A percentile compares a stretch with the other conserved stretches of the same genome.
These are phyloP conservation scores for Oreonectes daqikongensis DNA, from an alignment of 2,797 vertebrate genomes.

Conservation along the genomic window DNA sequence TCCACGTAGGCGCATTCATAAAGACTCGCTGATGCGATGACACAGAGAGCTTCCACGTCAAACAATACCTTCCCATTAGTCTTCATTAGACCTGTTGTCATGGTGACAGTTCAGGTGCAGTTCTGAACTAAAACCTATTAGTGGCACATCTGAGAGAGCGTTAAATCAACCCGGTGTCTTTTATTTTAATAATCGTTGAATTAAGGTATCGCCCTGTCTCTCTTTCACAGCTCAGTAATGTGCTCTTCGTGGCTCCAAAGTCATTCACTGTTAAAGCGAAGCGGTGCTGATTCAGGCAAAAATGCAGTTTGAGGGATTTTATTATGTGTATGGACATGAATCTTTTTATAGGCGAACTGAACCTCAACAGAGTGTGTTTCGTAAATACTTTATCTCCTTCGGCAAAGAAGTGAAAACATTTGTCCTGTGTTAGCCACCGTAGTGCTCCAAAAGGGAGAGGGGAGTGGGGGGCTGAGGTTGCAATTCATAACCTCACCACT, in stretches of 20 bases:
- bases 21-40: slow-evolving; percentile 21
- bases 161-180: neutral
- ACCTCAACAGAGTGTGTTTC: too few relatives aligned
- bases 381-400: too few relatives aligned
- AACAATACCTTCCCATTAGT: slow-evolving; percentile 18
- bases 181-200: neutral
- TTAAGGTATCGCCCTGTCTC: slow-evolving; percentile 8
- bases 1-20: slow-evolving; percentile 27
- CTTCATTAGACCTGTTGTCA: slow-evolving; percentile 28
- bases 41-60: neutral
- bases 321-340: neutral
- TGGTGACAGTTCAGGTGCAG: slow-evolving; percentile 3
- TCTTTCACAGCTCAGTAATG: slow-evolving; percentile 9
- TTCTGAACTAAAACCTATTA: slow-evolving; percentile 25
- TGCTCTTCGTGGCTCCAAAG: neutral
- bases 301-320: neutral
- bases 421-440: too few relatives aligned
- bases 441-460: too few relatives aligned
- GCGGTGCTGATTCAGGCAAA: neutral
- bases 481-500: too few relatives aligned
- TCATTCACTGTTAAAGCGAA: slow-evolving; percentile 1
- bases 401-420: too few relatives aligned
- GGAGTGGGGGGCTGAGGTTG: too few relatives aligned
- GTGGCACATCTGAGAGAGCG: slow-evolving; percentile 14
- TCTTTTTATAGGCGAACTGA: neutral